Conservation (phyloP, 2,113 vertebrate species). For the cattle (Bos taurus) region ARS-UCD2.0 NC_037329.1:133856001-133856500, state of each 20-base stretch:
- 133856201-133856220: neutral
- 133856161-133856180: neutral
- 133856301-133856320: neutral
- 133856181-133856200: neutral
- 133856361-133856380: neutral
- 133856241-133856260: neutral
- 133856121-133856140: neutral
- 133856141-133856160: neutral
- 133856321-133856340: neutral
- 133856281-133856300: neutral
- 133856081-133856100: neutral
- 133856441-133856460: accelerated
- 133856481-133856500: accelerated
- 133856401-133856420: accelerated
- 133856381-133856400: accelerated
- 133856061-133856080: neutral
- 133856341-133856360: no score
- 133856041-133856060: neutral
- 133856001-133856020: no score
- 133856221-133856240: neutral
- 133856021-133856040: accelerated
- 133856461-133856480: neutral
- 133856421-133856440: neutral
- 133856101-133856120: neutral
- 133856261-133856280: neutral